phyloP scores from a whole-genome alignment of 2,888 invertebrate genomes.

The Aphidius colemani region DNA sequence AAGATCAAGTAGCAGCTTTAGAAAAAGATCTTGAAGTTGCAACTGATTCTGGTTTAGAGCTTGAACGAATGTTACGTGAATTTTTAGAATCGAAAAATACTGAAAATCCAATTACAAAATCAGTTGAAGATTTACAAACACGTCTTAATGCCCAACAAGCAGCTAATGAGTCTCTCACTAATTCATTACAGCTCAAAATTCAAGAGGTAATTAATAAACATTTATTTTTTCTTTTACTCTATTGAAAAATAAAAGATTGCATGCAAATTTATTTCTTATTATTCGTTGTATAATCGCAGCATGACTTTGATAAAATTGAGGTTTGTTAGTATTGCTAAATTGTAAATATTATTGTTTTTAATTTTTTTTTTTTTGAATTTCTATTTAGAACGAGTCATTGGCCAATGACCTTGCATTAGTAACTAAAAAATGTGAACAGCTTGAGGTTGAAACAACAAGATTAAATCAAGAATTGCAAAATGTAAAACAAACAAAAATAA shows the following conservation, averaged over 20 bases:
- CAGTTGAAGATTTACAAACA: slow-evolving; percentile 70
- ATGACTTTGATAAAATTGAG: slow-evolving; percentile 50
- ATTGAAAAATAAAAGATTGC: neutral
- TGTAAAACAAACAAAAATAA: slow-evolving; percentile 62
- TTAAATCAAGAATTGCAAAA: slow-evolving; percentile 48
- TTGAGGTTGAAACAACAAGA: slow-evolving; percentile 52
- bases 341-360: slow-evolving; percentile 14
- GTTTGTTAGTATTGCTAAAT: slow-evolving; percentile 37
- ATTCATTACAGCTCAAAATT: slow-evolving; percentile 56
- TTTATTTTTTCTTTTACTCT: slow-evolving; percentile 13
- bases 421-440: slow-evolving; percentile 55
- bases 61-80: slow-evolving; percentile 71
- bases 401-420: slow-evolving; percentile 58
- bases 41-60: slow-evolving; percentile 78
- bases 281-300: slow-evolving; percentile 36
- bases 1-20: slow-evolving; percentile 71
- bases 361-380: neutral
- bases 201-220: slow-evolving; percentile 53
- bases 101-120: slow-evolving; percentile 67
- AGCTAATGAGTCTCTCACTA: slow-evolving; percentile 60
- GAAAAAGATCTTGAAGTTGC: slow-evolving; percentile 81
- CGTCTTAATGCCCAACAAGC: slow-evolving; percentile 71
- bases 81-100: slow-evolving; percentile 70
- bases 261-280: slow-evolving; percentile 11
- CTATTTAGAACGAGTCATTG: slow-evolving; percentile 55